Base-by-base conservation (phyloP, 1,140 invertebrate genomes). In the Streblospio benedicti region DNA sequence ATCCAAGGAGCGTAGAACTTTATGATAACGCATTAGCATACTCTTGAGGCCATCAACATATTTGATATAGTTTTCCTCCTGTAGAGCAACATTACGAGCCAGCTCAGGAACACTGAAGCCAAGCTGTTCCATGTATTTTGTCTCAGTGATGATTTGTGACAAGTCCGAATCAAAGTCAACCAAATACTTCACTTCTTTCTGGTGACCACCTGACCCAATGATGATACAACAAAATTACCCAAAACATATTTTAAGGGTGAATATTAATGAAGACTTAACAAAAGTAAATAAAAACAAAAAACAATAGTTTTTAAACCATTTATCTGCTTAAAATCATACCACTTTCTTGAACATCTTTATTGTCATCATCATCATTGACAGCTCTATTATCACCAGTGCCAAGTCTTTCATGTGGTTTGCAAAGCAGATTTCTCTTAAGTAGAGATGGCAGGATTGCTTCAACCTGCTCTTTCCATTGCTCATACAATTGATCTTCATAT, bases 121-220 rank as follows among this genome's bases (percentile, higher is more conserved):
- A 5, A 89, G 66, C 69, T 90, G 85, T 74, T 91, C 74, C 64
- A 76, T 65, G 49, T 72, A 66, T 52, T 71, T 75, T 14, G 77
- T 76, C 61, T 79, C 89, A 5, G 83, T 83, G 62, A 92, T 85
- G 1, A 85, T 80, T 58, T 87, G 82, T 61, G 86, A 86, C 5
- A 91, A 74, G 41, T 85, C 77, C 28, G 79, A 72, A 61, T 78
- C 75, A 72, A 74, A 79, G 63, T 78, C 72, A 5, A 78, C 72
- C 4, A 73, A 31, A 59, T 76, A 79, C 50, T 72, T 72, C 16
- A 71, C 55, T 9, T 75, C 65, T 41, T 63, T 67, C 32, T 50
- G 61, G 38, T 28, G 18, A 53, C 32, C 52, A n/a, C n/a, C n/a
- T 41, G 12, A 41, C 12, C 12, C 38, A 49, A 18, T n/a, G n/a